Evolutionary conservation across 2,888 invertebrate species (phyloP).

Genomic region (Lepidocyrtoides sp.): DNA sequence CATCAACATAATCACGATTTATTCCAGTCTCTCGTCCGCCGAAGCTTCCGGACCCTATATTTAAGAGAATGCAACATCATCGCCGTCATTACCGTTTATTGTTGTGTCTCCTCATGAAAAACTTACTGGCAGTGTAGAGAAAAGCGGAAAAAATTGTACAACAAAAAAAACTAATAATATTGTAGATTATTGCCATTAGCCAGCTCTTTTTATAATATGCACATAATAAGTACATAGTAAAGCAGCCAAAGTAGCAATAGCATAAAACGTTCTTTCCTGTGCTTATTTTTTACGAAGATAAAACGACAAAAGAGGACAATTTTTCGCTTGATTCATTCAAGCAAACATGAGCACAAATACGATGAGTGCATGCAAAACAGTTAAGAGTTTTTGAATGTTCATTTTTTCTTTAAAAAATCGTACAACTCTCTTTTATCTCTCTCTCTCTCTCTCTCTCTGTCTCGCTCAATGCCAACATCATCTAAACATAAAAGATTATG

Average conservation of each 20-base stretch:
- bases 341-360: slow-evolving; percentile 8
- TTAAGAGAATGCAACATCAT: slow-evolving; percentile 78
- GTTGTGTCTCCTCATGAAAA: slow-evolving; percentile 63
- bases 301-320: slow-evolving; percentile 75
- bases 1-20: slow-evolving; percentile 72
- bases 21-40: slow-evolving; percentile 63
- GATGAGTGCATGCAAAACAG: slow-evolving; percentile 12
- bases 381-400: slow-evolving; percentile 37
- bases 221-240: not conserved
- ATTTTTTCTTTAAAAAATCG: slow-evolving; percentile 44
- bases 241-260: slow-evolving; percentile 14
- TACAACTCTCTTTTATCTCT: not conserved
- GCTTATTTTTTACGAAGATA: not conserved
- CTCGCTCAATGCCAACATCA: not conserved
- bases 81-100: slow-evolving; percentile 75
- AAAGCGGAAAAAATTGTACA: not conserved
- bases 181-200: slow-evolving; percentile 57
- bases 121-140: not conserved
- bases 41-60: slow-evolving; percentile 78
- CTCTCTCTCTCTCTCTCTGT: not conserved
- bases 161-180: slow-evolving; percentile 34
- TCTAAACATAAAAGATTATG: slow-evolving; percentile 67
- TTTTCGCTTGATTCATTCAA: slow-evolving; percentile 66
- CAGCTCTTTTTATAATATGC: slow-evolving; percentile 7
- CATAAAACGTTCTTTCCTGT: slow-evolving; percentile 60